Evolutionary conservation across 2,888 invertebrate species (phyloP), one percentile per base, ranked within the genome.

Genomic region (Caenorhabditis afra): DNA sequence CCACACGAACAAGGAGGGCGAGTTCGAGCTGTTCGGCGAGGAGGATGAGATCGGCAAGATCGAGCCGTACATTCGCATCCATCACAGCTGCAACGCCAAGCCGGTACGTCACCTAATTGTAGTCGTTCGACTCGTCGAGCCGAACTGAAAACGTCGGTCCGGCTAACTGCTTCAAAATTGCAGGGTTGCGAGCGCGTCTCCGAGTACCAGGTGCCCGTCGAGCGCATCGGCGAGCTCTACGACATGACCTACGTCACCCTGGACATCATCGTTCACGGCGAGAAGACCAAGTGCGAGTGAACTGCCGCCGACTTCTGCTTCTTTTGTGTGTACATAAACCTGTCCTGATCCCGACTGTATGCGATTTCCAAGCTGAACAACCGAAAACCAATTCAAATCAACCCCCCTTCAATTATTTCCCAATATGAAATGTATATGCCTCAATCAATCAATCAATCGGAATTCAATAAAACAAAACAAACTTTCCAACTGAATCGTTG

Each of bases 31-130:
- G 53, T 83, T 65, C 75, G 86, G 86, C 49, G 77, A 82, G 64
- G 84, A 86, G 47, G 85, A 86, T 44, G 86, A 86, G 76, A 78
- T 86, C 52, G 84, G 84, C 23, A 79, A 75, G 53, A 86, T 86
- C 49, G 86, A 86, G 74, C 86, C 86, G 44, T 86, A 71, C 79
- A 53, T 86, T 35, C 55, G 85, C 20, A 79, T 86, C 66, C 70
- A 75, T 20, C 86, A 86, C 78, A 80, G 71, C 23, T 86, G 86
- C 73, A 79, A 80, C 14, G 71, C 81, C 20, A 74, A 83, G 55
- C 75, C 79, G 44, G 77, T 79, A 10, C 47, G 77, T 41, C 41
- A 41, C n/a, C n/a, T n/a, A n/a, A n/a, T n/a, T n/a, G n/a, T n/a
- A n/a, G n/a, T n/a, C n/a, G n/a, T n/a, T n/a, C n/a, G n/a, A n/a